These are phyloP conservation scores for Podarcis raffonei DNA, from an alignment of 2,113 vertebrate genomes.

Conservation along the genomic window DNA sequence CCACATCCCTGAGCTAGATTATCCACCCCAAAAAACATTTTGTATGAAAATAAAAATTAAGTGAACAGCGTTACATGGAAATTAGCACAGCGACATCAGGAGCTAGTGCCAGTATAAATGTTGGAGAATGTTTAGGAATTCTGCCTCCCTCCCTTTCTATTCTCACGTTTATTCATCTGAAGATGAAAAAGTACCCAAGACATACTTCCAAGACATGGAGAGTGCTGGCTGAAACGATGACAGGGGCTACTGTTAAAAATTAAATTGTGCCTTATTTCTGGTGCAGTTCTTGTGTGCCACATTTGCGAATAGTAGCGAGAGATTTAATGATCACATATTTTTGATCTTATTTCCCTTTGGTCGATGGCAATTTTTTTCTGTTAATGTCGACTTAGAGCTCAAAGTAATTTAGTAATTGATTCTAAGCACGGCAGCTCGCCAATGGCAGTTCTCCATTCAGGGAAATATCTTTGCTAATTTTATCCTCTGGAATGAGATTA, in stretches of 20 bases:
- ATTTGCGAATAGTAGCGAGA: constrained; percentile 97
- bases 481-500: constrained; percentile 99
- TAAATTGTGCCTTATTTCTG: constrained; percentile 98
- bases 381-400: constrained; percentile 99
- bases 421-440: constrained; percentile 90
- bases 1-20: neutral
- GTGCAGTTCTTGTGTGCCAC: constrained; percentile 97
- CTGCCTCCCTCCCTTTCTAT: neutral
- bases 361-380: constrained; percentile 99
- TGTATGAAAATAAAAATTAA: no score
- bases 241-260: constrained; percentile 98
- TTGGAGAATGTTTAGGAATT: neutral
- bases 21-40: no score
- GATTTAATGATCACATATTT: constrained; percentile 99
- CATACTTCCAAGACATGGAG: constrained; percentile 51
- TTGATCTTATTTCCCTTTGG: constrained; percentile 96
- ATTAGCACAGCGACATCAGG: neutral
- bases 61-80: neutral
- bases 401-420: constrained; percentile 99
- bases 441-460: constrained; percentile 91
- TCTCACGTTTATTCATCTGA: constrained; percentile 1
- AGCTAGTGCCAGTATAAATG: neutral
- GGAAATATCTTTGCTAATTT: constrained; percentile 99
- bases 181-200: constrained; percentile 16
- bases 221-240: constrained; percentile 95